Evolutionary conservation across 2,888 invertebrate genomes (phyloP), one percentile per base, ranked within the genome.

Genomic region (Antheraea assamensis): DNA sequence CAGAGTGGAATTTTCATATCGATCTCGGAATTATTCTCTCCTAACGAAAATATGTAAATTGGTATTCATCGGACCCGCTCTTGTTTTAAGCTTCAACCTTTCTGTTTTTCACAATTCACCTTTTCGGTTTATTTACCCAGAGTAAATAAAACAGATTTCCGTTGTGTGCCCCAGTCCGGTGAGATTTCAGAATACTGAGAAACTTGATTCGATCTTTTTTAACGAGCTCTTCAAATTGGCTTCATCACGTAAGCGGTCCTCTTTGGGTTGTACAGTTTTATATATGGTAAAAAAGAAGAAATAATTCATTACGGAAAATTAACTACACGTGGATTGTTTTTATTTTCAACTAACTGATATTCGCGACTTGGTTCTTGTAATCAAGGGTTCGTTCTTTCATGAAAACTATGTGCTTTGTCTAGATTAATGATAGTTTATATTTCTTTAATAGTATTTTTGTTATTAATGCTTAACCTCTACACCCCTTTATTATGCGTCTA

Each of bases 41-140:
- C 24, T 35, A 35, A 68, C 73, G 55, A 73, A 72, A 73, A 73
- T 73, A 73, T 73, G 55, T 70, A 73, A 73, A 73, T 73, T 68
- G 73, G 27, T 52, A 68, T 70, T 70, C 73, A 52, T 70, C 31
- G 73, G 68, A 70, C n/a, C 73, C 55, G 66, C 70, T 73, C 68
- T 52, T 70, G 55, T 73, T 68, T 66, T 35, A 68, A 68, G n/a
- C 35, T 64, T 30, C n/a, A 35, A 68, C 68, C 68, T 68, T 68
- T 68, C n/a, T 68, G 24, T 13, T 35, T 35, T 24, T 35, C 68
- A 35, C n/a, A 31, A 68, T 35, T 35, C n/a, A 35, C 68, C 68
- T 35, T 35, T 68, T 68, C 35, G 21, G 68, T 35, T 35, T 68
- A 68, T 64, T 64, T 64, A 64, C 17, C 30, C 27, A 30, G n/a